A percentile compares a stretch with the other conserved stretches of the same genome.
These are phyloP conservation scores for Pyrocephalus nanus DNA, from an alignment of 2,797 vertebrate species.

Conservation along the genomic window DNA sequence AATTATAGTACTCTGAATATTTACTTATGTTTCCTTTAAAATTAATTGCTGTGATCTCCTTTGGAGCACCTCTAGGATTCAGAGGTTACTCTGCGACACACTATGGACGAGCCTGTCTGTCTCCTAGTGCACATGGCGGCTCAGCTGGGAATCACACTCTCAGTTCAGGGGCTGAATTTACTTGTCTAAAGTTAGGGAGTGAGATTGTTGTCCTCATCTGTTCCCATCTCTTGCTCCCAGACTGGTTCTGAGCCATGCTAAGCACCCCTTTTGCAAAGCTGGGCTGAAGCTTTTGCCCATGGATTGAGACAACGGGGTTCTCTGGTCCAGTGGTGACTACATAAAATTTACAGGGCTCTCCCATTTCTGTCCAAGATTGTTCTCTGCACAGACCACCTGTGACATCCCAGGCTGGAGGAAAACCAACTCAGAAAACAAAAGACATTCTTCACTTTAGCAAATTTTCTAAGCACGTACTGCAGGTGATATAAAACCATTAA, in stretches of 20 bases:
- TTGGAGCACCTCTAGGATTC: neutral
- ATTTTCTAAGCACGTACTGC: neutral
- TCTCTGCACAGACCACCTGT: neutral
- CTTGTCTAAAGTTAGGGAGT: neutral
- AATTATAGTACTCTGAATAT: neutral
- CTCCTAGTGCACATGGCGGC: accelerated
- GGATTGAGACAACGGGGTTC: accelerated
- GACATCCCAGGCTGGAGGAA: neutral
- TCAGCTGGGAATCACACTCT: neutral
- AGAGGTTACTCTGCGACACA: neutral
- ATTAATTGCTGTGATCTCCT: neutral
- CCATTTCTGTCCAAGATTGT: neutral
- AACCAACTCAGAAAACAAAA: neutral
- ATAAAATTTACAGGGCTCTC: neutral
- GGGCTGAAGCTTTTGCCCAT: neutral
- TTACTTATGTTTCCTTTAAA: neutral
- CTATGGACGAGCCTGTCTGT: accelerated
- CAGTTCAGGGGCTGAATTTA: neutral
- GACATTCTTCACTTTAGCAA: neutral
- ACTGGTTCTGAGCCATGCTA: neutral
- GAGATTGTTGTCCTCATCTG: accelerated
- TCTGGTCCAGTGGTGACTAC: neutral
- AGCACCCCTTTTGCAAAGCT: neutral
- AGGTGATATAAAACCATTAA: neutral
- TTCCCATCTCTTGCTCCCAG: accelerated